phyloP scores from a whole-genome alignment of 2,797 vertebrate genomes.

The Schizopygopsis pylzovi region DNA sequence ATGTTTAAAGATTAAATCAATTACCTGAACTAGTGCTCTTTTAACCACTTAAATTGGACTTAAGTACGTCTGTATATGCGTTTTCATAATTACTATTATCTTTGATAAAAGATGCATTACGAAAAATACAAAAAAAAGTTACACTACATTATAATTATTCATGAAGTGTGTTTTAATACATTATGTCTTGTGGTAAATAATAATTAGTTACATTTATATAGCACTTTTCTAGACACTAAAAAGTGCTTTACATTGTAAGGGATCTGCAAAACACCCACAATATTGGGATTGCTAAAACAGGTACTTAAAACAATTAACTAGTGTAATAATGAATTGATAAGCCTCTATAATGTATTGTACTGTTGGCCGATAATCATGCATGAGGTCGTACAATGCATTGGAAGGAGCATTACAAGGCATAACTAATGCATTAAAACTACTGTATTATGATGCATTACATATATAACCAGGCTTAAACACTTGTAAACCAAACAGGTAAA shows the following conservation, averaged over 20 bases:
- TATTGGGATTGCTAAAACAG: too few species aligned
- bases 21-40: neutral
- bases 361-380: too few species aligned
- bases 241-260: too few species aligned
- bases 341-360: too few species aligned
- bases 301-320: neutral
- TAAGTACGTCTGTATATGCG: neutral
- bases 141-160: neutral
- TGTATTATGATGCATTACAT: too few species aligned
- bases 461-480: too few species aligned
- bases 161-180: neutral
- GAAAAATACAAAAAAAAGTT: neutral
- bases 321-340: neutral
- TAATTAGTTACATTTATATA: too few species aligned
- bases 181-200: neutral
- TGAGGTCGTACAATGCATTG: neutral
- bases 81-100: neutral
- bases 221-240: too few species aligned
- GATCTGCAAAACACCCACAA: too few species aligned
- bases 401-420: neutral
- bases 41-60: neutral
- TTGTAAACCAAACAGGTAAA: neutral
- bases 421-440: neutral
- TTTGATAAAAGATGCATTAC: neutral
- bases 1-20: neutral